Conservation (phyloP, 2,797 vertebrate genomes). For the Garrulus glandarius region DNA sequence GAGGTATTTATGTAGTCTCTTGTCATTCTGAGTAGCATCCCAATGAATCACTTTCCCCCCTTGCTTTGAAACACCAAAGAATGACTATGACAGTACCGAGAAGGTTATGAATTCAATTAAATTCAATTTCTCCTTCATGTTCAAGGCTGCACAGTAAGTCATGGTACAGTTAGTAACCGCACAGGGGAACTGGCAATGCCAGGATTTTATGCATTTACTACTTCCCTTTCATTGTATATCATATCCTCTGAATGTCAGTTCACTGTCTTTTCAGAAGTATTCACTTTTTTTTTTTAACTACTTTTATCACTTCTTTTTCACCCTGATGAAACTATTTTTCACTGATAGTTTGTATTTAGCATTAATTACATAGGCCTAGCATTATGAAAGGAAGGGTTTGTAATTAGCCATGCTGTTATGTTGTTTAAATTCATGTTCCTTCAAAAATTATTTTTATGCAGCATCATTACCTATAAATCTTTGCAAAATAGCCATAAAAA, state of each 20-base stretch:
- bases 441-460: background rate
- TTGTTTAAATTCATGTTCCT: background rate
- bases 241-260: background rate
- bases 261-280: background rate
- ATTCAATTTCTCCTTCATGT: background rate
- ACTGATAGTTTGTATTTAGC: background rate
- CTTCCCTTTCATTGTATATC: background rate
- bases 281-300: background rate
- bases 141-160: background rate
- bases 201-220: background rate
- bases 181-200: background rate
- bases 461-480: background rate
- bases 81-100: background rate
- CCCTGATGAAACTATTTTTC: background rate
- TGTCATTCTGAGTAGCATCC: background rate
- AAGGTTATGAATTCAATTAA: conserved; percentile 1
- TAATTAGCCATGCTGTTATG: background rate
- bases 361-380: background rate
- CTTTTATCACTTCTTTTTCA: background rate
- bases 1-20: background rate
- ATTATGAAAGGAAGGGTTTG: background rate
- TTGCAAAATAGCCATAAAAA: background rate
- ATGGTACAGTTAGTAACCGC: background rate
- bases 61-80: conserved; percentile 9
- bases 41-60: background rate